Conservation (phyloP, 2,797 vertebrate genomes). For the Acanthurus lineatus region DNA sequence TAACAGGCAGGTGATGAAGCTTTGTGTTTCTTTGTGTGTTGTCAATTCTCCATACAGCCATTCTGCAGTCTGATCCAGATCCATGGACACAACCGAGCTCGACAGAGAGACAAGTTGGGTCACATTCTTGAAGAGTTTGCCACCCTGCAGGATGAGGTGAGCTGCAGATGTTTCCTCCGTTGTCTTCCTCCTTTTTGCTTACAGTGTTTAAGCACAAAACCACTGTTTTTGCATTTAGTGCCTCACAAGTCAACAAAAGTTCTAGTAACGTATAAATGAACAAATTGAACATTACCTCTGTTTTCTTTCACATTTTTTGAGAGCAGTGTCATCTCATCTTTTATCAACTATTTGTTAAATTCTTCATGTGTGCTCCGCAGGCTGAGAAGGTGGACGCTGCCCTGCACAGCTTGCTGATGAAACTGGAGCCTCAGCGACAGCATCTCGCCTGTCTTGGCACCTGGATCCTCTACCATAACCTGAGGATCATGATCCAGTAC, state of each 20-base stretch:
- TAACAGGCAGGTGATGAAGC: not conserved
- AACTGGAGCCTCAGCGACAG: constrained; percentile 97
- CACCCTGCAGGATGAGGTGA: constrained; percentile 97
- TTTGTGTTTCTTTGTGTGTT: constrained; percentile 2
- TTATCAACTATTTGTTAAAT: not conserved
- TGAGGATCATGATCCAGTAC: constrained; percentile 99
- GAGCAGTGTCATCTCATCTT: not conserved
- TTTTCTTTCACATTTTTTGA: not conserved
- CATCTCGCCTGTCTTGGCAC: constrained; percentile 97
- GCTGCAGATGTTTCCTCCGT: not conserved
- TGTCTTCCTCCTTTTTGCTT: not conserved
- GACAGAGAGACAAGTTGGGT: constrained; percentile 97
- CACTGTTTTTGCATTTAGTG: not conserved
- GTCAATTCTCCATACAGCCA: constrained; percentile 83
- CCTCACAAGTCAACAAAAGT: not conserved
- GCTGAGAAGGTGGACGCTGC: constrained; percentile 98
- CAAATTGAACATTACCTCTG: not conserved
- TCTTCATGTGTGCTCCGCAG: constrained; percentile 71
- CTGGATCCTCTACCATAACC: constrained; percentile 98
- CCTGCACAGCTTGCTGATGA: constrained; percentile 95
- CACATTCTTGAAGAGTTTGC: constrained; percentile 99
- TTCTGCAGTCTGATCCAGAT: constrained; percentile 99
- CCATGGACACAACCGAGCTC: constrained; percentile 97
- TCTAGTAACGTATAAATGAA: not conserved
- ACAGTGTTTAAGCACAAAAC: not conserved